These are phyloP conservation scores for Parapsyche elsis DNA, from an alignment of 1,140 invertebrate species.

Conservation along the genomic window DNA sequence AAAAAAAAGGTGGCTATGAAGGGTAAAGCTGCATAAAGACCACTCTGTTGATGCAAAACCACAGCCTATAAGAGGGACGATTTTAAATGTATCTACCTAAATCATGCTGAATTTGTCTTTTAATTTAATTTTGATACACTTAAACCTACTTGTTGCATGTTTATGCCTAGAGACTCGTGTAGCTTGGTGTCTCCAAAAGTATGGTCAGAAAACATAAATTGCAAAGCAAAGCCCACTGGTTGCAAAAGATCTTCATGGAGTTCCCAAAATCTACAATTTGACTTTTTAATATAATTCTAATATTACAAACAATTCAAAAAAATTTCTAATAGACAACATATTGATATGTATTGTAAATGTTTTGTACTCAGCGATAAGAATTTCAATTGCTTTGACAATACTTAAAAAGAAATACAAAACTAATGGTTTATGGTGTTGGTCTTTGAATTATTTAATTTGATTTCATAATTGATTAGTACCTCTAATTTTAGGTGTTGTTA, in stretches of 20 bases:
- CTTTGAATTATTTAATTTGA: too few species aligned
- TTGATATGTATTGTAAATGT: too few species aligned
- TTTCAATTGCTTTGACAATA: too few species aligned
- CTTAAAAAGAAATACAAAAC: too few species aligned
- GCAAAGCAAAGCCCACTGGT: conserved; percentile 74
- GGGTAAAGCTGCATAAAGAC: conserved; percentile 72
- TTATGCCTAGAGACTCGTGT: conserved; percentile 74
- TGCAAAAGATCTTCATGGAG: conserved; percentile 74
- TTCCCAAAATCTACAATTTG: conserved; percentile 45
- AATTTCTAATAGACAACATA: too few species aligned
- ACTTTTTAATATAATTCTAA: too few species aligned
- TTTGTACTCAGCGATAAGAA: too few species aligned
- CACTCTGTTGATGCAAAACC: conserved; percentile 65
- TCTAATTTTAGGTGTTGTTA: neutral
- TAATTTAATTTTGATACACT: neutral
- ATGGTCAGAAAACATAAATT: conserved; percentile 77
- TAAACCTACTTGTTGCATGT: conserved; percentile 67
- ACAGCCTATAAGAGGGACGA: neutral
- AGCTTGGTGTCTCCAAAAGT: conserved; percentile 78
- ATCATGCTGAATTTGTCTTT: neutral
- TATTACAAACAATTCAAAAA: too few species aligned
- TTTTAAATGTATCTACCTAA: neutral
- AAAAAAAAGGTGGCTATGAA: conserved; percentile 75
- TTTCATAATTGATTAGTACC: too few species aligned
- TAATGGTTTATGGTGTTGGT: too few species aligned